A percentile compares a stretch with the other conserved stretches of the same genome.
phyloP scores from a whole-genome alignment of 2,888 invertebrate species.

The Meliscaeva auricollis region DNA sequence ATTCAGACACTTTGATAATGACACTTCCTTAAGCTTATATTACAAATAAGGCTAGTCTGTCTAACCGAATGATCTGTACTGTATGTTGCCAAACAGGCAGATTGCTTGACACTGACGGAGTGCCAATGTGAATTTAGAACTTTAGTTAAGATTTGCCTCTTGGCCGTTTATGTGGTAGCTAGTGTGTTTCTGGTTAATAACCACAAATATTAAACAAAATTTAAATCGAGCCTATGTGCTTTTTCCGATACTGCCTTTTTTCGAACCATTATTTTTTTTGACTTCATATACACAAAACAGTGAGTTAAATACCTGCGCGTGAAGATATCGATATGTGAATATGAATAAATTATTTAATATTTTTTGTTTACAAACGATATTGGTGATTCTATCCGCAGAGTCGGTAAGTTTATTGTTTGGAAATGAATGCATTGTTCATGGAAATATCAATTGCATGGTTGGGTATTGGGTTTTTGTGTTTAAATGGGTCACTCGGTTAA shows the following conservation, averaged over 20 bases:
- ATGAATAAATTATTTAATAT: slow-evolving; percentile 51
- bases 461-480: neutral
- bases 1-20: no score
- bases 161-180: slow-evolving; percentile 36
- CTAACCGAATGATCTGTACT: neutral
- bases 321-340: slow-evolving; percentile 13
- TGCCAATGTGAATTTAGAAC: slow-evolving; percentile 49
- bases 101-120: slow-evolving; percentile 44
- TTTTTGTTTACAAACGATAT: slow-evolving; percentile 48
- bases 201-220: neutral
- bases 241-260: neutral
- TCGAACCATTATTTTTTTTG: neutral
- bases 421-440: slow-evolving; percentile 16
- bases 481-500: slow-evolving; percentile 30
- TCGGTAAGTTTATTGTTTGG: slow-evolving; percentile 33
- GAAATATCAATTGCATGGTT: slow-evolving; percentile 11
- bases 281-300: neutral
- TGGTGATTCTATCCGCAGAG: slow-evolving; percentile 35
- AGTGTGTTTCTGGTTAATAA: neutral
- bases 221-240: no score
- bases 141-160: slow-evolving; percentile 53
- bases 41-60: neutral
- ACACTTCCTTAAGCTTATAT: neutral
- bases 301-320: neutral
- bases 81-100: slow-evolving; percentile 52